Evolutionary conservation across 2,888 invertebrate genomes (phyloP).

Genomic region (Tetranychus piercei): DNA sequence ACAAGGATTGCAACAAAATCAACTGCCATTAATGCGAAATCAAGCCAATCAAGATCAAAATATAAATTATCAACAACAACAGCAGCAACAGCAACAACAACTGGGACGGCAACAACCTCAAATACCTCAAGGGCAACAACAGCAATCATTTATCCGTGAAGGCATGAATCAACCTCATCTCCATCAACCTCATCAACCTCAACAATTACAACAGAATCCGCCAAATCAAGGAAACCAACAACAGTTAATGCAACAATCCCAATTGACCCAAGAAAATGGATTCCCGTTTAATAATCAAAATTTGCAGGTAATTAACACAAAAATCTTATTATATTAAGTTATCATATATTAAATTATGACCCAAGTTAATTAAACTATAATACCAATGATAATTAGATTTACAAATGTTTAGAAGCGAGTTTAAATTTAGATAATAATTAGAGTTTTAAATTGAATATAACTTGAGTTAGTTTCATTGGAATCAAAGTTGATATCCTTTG

Average conservation of each 20-base stretch:
- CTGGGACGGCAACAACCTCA: neutral
- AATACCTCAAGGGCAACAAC: slow-evolving; percentile 16
- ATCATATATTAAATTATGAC: too few species aligned
- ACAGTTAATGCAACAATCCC: neutral
- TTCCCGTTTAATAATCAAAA: neutral
- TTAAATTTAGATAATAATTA: too few species aligned
- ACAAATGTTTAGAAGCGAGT: too few species aligned
- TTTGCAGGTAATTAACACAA: neutral
- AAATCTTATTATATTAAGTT: neutral
- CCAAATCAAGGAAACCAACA: neutral
- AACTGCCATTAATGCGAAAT: neutral
- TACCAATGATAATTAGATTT: neutral
- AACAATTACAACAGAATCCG: slow-evolving; percentile 8
- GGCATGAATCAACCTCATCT: slow-evolving; percentile 15
- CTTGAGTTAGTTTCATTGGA: too few species aligned
- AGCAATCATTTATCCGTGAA: slow-evolving; percentile 11
- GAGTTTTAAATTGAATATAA: too few species aligned
- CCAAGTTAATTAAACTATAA: neutral
- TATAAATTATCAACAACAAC: slow-evolving; percentile 10
- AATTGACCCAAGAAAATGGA: slow-evolving; percentile 1
- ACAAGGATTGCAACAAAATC: neutral
- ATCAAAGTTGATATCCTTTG: too few species aligned
- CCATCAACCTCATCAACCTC: neutral
- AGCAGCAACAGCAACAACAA: slow-evolving; percentile 21
- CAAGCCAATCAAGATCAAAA: slow-evolving; percentile 2